Percentiles rank a stretch among this genome's conserved stretches.
Evolutionary conservation across 2,888 invertebrate species (phyloP).

Genomic region (Monoplex corrugatus): DNA sequence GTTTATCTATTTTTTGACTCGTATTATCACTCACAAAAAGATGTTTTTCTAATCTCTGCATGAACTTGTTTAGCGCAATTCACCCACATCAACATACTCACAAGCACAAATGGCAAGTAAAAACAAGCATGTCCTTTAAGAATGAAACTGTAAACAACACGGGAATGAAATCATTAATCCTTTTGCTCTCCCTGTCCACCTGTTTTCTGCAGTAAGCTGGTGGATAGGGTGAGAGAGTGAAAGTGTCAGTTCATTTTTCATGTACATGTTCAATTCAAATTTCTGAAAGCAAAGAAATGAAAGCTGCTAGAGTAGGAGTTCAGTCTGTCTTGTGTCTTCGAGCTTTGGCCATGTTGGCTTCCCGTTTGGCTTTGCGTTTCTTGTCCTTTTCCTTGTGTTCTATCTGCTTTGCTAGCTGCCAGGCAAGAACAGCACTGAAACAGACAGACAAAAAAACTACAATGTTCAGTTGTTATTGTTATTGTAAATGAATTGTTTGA

Average conservation of each 20-base stretch:
- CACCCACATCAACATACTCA: too few relatives aligned
- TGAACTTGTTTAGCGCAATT: too few relatives aligned
- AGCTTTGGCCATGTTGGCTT: conserved; percentile 81
- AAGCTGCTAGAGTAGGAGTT: background rate
- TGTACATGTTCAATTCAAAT: background rate
- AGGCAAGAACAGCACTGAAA: conserved; percentile 83
- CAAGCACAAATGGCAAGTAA: background rate
- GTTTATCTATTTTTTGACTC: too few relatives aligned
- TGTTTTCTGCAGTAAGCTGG: too few relatives aligned
- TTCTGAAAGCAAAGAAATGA: background rate
- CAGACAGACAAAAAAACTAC: background rate
- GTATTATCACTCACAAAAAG: too few relatives aligned
- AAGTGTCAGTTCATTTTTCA: background rate
- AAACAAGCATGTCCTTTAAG: background rate
- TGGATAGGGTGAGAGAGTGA: too few relatives aligned
- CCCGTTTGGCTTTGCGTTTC: conserved; percentile 81
- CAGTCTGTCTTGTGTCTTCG: conserved; percentile 72
- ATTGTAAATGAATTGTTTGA: too few relatives aligned
- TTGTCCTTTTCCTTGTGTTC: conserved; percentile 83
- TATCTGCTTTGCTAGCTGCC: conserved; percentile 83
- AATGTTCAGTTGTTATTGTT: too few relatives aligned
- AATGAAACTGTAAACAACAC: background rate
- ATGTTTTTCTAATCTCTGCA: too few relatives aligned
- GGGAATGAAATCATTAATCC: conserved; percentile 17
- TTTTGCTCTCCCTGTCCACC: background rate